phyloP scores from a whole-genome alignment of 2,888 invertebrate species.

The Cerastoderma edule region DNA sequence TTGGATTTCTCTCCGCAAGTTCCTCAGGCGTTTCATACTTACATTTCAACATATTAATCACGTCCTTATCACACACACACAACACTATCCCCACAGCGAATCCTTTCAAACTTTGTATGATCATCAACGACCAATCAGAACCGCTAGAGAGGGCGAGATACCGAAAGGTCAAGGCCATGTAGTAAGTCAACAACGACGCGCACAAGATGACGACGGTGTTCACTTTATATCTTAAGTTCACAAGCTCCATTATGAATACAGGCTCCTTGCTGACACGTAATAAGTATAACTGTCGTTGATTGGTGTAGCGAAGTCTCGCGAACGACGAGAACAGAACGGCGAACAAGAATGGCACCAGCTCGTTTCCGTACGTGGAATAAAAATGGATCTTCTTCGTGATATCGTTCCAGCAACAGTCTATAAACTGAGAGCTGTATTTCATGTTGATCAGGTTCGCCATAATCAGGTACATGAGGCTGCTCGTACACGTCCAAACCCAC shows the following conservation, averaged over 20 bases:
- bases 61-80: slow-evolving; percentile 37
- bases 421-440: not conserved
- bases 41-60: slow-evolving; percentile 18
- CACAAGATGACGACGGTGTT: slow-evolving; percentile 22
- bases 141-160: slow-evolving; percentile 20
- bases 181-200: slow-evolving; percentile 28
- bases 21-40: not conserved
- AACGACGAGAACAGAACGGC: slow-evolving; percentile 4
- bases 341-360: slow-evolving; percentile 34
- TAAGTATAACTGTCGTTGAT: not conserved
- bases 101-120: slow-evolving; percentile 40
- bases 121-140: slow-evolving; percentile 40
- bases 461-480: slow-evolving; percentile 41
- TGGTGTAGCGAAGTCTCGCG: slow-evolving; percentile 29
- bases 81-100: slow-evolving; percentile 28
- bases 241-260: slow-evolving; percentile 8
- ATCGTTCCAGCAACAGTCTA: slow-evolving; percentile 36
- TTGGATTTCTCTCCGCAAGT: not conserved
- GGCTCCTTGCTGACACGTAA: not conserved
- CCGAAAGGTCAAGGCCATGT: slow-evolving; percentile 26
- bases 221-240: slow-evolving; percentile 20
- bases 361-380: slow-evolving; percentile 46
- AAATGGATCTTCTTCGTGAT: slow-evolving; percentile 39
- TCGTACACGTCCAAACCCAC: slow-evolving; percentile 43
- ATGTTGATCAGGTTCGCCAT: slow-evolving; percentile 26